These are phyloP conservation scores for Rhipidura dahli DNA, from an alignment of 2,113 vertebrate genomes.

Conservation along the genomic window DNA sequence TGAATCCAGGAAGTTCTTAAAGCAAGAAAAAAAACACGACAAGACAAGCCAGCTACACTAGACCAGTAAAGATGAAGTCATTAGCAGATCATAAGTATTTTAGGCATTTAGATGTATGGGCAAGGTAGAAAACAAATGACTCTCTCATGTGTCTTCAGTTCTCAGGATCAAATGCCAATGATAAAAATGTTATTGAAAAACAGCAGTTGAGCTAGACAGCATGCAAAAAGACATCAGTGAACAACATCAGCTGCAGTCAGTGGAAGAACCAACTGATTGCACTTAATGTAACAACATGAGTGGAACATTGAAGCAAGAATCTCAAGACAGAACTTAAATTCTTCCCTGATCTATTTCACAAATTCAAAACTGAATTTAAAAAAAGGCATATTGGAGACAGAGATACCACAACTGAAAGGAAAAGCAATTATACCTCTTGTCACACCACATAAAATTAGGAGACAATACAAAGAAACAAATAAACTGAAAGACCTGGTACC, in stretches of 20 bases:
- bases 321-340: background rate
- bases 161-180: background rate
- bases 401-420: background rate
- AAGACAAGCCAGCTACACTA: background rate
- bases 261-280: background rate
- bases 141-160: background rate
- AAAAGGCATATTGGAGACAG: background rate
- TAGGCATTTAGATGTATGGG: background rate
- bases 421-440: background rate
- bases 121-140: background rate
- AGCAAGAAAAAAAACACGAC: background rate
- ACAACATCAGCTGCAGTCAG: background rate
- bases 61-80: background rate
- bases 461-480: background rate
- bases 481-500: background rate
- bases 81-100: background rate
- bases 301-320: background rate
- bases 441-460: background rate
- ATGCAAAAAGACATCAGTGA: background rate
- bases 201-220: background rate
- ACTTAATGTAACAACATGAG: background rate
- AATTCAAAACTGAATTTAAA: background rate
- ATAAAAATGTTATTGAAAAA: background rate
- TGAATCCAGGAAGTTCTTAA: background rate
- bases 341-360: background rate